phyloP scores from a whole-genome alignment of 1,140 invertebrate genomes.

The Colletes latitarsis region DNA sequence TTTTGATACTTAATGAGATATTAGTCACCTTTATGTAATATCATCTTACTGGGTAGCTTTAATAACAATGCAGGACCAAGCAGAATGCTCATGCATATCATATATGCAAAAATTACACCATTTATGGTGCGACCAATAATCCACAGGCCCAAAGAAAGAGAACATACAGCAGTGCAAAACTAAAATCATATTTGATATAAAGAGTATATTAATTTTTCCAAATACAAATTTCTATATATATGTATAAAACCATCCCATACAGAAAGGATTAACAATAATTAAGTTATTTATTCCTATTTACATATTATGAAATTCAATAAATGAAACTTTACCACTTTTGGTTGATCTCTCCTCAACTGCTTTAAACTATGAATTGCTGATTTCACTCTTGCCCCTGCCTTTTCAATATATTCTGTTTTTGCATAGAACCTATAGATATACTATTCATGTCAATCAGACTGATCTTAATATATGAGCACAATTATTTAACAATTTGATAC shows the following conservation, averaged over 20 bases:
- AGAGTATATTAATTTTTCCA: background rate
- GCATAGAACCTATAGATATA: constrained; percentile 65
- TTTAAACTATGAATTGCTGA: constrained; percentile 62
- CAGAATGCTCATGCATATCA: constrained; percentile 73
- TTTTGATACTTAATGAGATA: background rate
- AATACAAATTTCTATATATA: background rate
- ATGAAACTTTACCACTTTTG: constrained; percentile 71
- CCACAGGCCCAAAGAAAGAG: constrained; percentile 71
- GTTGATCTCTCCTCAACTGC: constrained; percentile 72
- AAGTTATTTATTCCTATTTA: constrained; percentile 6
- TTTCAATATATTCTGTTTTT: constrained; percentile 69
- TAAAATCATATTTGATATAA: constrained; percentile 46
- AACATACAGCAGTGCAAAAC: constrained; percentile 73
- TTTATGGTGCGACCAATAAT: constrained; percentile 71
- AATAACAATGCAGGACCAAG: constrained; percentile 70
- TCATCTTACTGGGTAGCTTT: constrained; percentile 67
- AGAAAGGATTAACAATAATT: background rate
- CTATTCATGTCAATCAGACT: background rate
- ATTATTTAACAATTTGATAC: constrained; percentile 17
- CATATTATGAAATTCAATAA: background rate
- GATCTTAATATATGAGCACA: background rate
- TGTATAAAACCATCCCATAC: too few relatives aligned
- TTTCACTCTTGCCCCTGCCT: constrained; percentile 69
- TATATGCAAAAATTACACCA: constrained; percentile 69
- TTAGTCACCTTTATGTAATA: constrained; percentile 62